Evolutionary conservation across 2,888 invertebrate species (phyloP).

Genomic region (Amiota mariae): DNA sequence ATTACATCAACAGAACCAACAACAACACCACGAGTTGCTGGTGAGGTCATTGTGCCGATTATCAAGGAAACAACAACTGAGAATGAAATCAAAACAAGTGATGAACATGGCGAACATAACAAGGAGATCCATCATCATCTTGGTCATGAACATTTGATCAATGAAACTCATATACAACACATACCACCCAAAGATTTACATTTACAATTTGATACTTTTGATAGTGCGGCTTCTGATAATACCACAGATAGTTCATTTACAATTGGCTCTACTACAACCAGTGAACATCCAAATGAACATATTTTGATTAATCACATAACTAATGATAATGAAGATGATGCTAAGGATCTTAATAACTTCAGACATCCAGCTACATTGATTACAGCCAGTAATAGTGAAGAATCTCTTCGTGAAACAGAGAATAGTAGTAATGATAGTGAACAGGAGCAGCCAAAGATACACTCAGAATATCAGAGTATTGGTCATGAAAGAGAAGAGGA

Average conservation of each 20-base stretch:
- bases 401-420: constrained; percentile 39
- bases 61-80: constrained; percentile 33
- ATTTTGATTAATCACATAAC: constrained; percentile 63
- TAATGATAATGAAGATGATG: constrained; percentile 64
- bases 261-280: constrained; percentile 32
- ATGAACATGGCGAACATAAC: constrained; percentile 7
- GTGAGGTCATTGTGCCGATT: background rate
- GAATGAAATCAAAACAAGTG: constrained; percentile 38
- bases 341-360: constrained; percentile 69
- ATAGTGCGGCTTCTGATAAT: too few relatives aligned
- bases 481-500: constrained; percentile 60
- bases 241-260: constrained; percentile 15
- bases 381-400: constrained; percentile 69
- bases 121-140: constrained; percentile 37
- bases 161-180: constrained; percentile 55
- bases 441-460: constrained; percentile 35
- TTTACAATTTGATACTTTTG: constrained; percentile 49
- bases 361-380: constrained; percentile 69
- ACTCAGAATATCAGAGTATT: background rate
- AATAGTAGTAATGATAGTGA: constrained; percentile 36
- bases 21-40: constrained; percentile 56
- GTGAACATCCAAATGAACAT: constrained; percentile 46
- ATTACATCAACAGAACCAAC: constrained; percentile 69
- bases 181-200: constrained; percentile 52
- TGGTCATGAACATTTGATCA: constrained; percentile 38